Percentiles rank a stretch among this genome's conserved stretches.
phyloP scores from a whole-genome alignment of 2,113 vertebrate species.

The Gnathonemus longibarbis region DNA sequence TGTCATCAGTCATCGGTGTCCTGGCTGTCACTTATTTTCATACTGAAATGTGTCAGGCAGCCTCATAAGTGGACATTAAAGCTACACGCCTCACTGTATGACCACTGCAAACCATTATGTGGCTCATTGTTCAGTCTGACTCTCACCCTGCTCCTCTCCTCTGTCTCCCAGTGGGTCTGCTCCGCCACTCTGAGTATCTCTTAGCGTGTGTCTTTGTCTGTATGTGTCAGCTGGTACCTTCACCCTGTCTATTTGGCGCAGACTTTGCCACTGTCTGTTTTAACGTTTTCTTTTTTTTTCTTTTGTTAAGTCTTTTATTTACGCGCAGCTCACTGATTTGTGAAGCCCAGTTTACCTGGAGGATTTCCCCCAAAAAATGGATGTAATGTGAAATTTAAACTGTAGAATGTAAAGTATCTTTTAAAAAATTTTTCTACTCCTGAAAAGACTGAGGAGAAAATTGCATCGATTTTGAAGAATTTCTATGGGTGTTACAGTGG shows the following conservation, averaged over 20 bases:
- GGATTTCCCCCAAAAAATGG: background rate
- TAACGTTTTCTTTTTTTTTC: background rate
- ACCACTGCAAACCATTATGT: background rate
- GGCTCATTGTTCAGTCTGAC: background rate
- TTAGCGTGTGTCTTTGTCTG: background rate
- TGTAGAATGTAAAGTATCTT: background rate
- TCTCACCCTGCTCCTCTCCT: background rate
- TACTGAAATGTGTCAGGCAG: background rate
- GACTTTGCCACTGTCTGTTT: background rate
- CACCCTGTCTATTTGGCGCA: background rate
- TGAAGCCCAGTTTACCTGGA: background rate
- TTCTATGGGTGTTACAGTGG: background rate
- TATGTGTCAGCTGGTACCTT: background rate
- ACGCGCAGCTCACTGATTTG: background rate
- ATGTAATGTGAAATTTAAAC: background rate
- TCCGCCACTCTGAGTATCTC: background rate
- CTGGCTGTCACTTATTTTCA: background rate
- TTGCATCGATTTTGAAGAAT: background rate
- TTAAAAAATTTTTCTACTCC: background rate
- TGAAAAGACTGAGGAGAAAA: background rate
- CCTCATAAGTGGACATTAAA: background rate
- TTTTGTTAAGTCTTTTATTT: background rate
- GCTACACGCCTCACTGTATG: background rate
- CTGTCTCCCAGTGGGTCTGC: background rate
- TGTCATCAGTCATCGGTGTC: conserved; percentile 25